Percentiles rank a stretch among this genome's conserved stretches.
These are phyloP conservation scores for Ophraella communa DNA, from an alignment of 2,888 invertebrate species.

Conservation along the genomic window DNA sequence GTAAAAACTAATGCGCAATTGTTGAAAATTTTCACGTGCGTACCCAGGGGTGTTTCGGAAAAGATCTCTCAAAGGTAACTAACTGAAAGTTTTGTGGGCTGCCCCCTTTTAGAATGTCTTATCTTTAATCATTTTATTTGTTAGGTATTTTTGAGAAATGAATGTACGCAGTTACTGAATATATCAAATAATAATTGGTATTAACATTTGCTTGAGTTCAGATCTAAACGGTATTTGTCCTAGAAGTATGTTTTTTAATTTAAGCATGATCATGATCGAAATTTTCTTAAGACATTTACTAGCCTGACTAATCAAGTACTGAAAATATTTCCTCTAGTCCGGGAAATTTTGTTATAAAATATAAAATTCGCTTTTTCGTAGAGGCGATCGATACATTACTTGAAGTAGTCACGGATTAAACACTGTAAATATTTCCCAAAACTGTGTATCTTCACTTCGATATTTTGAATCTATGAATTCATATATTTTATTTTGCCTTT, in stretches of 20 bases:
- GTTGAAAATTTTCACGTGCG: slow-evolving; percentile 65
- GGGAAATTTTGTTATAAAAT: neutral
- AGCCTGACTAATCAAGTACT: slow-evolving; percentile 9
- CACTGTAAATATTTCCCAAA: slow-evolving; percentile 32
- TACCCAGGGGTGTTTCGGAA: slow-evolving; percentile 91
- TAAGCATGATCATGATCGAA: slow-evolving; percentile 19
- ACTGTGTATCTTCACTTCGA: slow-evolving; percentile 54
- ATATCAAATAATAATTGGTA: slow-evolving; percentile 12
- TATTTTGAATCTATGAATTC: slow-evolving; percentile 36
- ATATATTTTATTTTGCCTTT: slow-evolving; percentile 51
- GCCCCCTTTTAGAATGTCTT: slow-evolving; percentile 62
- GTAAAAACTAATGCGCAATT: slow-evolving; percentile 43
- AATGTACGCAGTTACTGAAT: slow-evolving; percentile 51
- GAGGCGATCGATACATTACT: slow-evolving; percentile 3
- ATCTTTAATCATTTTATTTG: slow-evolving; percentile 46
- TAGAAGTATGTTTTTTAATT: slow-evolving; percentile 19
- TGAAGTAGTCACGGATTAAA: slow-evolving; percentile 11
- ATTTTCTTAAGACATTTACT: neutral
- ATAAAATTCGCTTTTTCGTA: too few species aligned
- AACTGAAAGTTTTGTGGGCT: slow-evolving; percentile 61
- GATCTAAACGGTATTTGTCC: slow-evolving; percentile 6
- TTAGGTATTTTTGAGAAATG: slow-evolving; percentile 54
- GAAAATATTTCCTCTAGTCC: neutral
- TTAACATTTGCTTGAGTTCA: slow-evolving; percentile 20
- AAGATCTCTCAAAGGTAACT: slow-evolving; percentile 96